Evolutionary conservation across 2,797 vertebrate species (phyloP), one percentile per base, ranked within the genome.

Genomic region (Lates japonicus): DNA sequence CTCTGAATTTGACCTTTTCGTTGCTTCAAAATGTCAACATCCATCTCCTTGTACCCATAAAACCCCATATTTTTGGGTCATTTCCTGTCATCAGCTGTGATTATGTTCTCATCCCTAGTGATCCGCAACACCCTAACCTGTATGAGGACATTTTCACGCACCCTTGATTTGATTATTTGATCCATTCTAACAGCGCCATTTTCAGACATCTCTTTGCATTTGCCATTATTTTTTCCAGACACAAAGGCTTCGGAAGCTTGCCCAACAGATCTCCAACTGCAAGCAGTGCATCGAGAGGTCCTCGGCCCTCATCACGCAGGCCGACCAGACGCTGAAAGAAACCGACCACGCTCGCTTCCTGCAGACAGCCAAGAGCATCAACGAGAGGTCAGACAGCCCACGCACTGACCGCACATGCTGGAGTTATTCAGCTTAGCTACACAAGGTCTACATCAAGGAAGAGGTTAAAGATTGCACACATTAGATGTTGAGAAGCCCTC

Each of bases 201-300:
- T 65, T 87, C 33, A 39, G n/a, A 55, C 22, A 25, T 59, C 13
- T 41, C 7, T 65, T 51, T 52, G 17, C 22, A 6, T 41, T 65
- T 66, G 19, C 5, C 4, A 0, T 55, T 33, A 0, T 55, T 33
- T 20, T 55, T n/a, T 73, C 3, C 70, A 99, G 98, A 93, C 97
- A 67, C 97, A 98, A 66, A 93, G 98, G 80, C 80, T 99, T 81
- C 96, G 98, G 49, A 99, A 99, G 92, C 95, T 99, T 77, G 97
- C 98, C 64, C 98, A 99, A 80, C 98, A 99, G 94, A 98, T 99
- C 79, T 96, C 97, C 0, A 99, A 97, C 95, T 99, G 98, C 91
- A 98, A 99, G 52, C 98, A 99, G 90, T 99, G 98, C 91, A 97
- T 99, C 17, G 98, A 99, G 90, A 95, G 97, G 76, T 99, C 98